A percentile compares a stretch with the other conserved stretches of the same genome.
Evolutionary conservation across 2,797 vertebrate genomes (phyloP).

Genomic region (Siniperca scherzeri): DNA sequence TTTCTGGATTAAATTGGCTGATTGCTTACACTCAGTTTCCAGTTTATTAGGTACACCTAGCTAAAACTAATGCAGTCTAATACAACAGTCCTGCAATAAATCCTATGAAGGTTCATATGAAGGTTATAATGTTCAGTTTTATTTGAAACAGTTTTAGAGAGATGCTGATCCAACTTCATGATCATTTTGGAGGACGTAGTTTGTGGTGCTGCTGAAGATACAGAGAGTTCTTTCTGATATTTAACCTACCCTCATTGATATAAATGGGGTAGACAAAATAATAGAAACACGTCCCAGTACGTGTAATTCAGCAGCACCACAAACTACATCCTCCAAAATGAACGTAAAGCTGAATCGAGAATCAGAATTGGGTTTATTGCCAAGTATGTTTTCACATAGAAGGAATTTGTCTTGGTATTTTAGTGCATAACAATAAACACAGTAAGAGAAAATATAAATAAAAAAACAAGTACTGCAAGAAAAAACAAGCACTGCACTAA

Average conservation of each 20-base stretch:
- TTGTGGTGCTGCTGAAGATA: background rate
- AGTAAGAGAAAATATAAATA: background rate
- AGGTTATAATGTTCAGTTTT: background rate
- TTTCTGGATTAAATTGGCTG: constrained; percentile 11
- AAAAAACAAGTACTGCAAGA: background rate
- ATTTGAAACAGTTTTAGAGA: background rate
- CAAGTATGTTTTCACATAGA: too few species aligned
- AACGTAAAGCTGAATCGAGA: background rate
- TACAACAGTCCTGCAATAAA: background rate
- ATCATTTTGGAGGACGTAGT: background rate
- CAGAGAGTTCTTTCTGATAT: background rate
- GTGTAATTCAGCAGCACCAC: background rate
- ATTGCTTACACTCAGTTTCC: background rate
- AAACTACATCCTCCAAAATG: background rate
- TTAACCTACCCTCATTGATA: background rate
- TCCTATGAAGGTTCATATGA: background rate
- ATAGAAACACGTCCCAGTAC: constrained; percentile 2
- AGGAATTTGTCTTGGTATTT: background rate
- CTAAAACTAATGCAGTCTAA: background rate
- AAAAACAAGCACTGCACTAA: too few species aligned
- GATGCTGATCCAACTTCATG: background rate
- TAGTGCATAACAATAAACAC: background rate
- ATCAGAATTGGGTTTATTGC: background rate
- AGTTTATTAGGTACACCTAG: background rate
- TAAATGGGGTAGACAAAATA: constrained; percentile 9